These are phyloP conservation scores for Norana najaformis DNA, from an alignment of 2,888 invertebrate species.

Conservation along the genomic window DNA sequence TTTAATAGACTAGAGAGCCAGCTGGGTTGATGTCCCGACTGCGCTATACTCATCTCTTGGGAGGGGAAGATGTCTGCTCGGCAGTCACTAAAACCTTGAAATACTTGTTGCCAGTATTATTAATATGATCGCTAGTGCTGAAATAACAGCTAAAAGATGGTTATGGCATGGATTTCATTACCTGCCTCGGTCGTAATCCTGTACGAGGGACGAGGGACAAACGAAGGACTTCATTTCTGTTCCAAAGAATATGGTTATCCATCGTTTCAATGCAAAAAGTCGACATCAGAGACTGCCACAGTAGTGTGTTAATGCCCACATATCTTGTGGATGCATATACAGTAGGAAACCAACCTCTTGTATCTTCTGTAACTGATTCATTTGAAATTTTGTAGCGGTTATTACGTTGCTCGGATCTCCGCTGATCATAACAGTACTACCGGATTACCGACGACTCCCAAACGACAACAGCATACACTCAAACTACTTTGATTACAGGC, in stretches of 20 bases:
- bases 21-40: too few species aligned
- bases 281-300: neutral
- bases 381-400: neutral
- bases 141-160: neutral
- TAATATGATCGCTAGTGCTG: neutral
- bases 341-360: too few species aligned
- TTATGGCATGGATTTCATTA: slow-evolving; percentile 13
- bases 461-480: too few species aligned
- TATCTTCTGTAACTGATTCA: too few species aligned
- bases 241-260: neutral
- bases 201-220: neutral
- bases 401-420: neutral
- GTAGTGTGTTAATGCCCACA: neutral
- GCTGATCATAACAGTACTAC: neutral
- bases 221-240: neutral
- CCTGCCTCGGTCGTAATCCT: neutral
- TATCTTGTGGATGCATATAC: neutral
- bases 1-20: too few species aligned
- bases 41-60: too few species aligned
- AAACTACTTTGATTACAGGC: too few species aligned
- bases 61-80: neutral
- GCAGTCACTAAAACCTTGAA: neutral
- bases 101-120: too few species aligned
- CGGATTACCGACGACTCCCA: too few species aligned
- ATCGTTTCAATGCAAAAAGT: neutral